These are phyloP conservation scores for Eupithecia tripunctaria DNA, from an alignment of 2,888 invertebrate species.

Conservation along the genomic window DNA sequence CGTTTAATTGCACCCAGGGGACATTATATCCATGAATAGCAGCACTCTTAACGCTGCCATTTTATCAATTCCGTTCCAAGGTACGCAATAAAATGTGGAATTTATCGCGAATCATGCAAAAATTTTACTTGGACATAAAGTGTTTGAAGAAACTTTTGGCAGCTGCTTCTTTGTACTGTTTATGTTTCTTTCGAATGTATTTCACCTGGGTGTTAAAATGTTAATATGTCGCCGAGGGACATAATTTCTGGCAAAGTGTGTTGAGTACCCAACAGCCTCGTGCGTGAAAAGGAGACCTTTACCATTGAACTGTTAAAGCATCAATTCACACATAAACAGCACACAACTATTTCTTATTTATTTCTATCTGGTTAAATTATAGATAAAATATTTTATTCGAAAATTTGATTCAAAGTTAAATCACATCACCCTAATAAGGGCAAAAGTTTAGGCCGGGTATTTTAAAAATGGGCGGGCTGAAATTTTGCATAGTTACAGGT, in stretches of 20 bases:
- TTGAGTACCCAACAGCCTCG: neutral
- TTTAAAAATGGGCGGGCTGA: no score
- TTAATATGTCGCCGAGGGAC: neutral
- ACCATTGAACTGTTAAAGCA: neutral
- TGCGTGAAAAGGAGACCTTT: neutral
- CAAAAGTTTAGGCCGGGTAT: no score
- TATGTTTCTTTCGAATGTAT: neutral
- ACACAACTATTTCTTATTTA: neutral
- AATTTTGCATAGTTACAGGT: no score
- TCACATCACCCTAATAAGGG: no score
- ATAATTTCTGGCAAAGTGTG: neutral
- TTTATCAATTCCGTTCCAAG: constrained; percentile 12
- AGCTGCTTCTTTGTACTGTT: constrained; percentile 6
- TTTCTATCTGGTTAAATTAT: neutral
- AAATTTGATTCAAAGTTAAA: no score
- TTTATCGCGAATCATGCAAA: constrained; percentile 25
- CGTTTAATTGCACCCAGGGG: constrained; percentile 3
- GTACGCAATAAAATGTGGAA: constrained; percentile 24
- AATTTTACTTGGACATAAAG: neutral
- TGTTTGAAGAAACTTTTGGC: neutral
- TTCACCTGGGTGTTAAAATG: neutral
- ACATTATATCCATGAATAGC: constrained; percentile 16
- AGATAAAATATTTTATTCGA: no score
- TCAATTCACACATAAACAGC: neutral
- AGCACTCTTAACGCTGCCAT: constrained; percentile 10